These are phyloP conservation scores for Sarcophaga peregrina DNA, from an alignment of 1,140 invertebrate species.

Conservation along the genomic window DNA sequence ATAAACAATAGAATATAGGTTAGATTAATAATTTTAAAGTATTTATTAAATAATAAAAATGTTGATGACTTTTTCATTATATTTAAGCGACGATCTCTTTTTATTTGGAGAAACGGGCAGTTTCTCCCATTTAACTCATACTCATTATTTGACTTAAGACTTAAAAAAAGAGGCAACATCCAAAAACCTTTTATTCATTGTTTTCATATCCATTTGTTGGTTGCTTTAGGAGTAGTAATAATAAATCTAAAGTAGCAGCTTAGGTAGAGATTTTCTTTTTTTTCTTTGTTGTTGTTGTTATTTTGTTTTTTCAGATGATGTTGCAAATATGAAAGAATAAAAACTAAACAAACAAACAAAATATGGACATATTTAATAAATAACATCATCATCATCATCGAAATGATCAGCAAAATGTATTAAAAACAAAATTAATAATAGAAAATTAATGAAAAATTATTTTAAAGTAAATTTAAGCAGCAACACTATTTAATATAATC, in stretches of 20 bases:
- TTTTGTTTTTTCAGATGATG: background rate
- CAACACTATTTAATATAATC: background rate
- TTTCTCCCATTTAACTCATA: background rate
- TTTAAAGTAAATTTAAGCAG: background rate
- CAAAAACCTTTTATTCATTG: background rate
- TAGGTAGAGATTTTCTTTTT: background rate
- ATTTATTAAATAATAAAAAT: conserved; percentile 21
- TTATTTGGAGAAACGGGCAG: too few relatives aligned
- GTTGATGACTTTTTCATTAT: conserved; percentile 15
- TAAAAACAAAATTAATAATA: background rate
- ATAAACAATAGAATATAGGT: conserved; percentile 14
- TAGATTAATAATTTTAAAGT: conserved; percentile 1
- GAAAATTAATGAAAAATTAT: background rate
- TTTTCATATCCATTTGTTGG: background rate
- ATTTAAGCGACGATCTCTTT: background rate
- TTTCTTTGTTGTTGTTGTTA: too few relatives aligned
- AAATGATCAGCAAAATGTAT: background rate
- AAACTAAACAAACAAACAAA: background rate
- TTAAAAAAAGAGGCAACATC: background rate
- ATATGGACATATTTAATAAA: background rate
- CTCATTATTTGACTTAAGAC: background rate
- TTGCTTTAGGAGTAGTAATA: conserved; percentile 6
- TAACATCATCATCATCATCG: background rate
- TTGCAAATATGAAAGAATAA: background rate
- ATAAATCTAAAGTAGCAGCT: conserved; percentile 15